Base-by-base conservation (phyloP, 1,140 invertebrate species). In the Pygmarrhopalites habei region DNA sequence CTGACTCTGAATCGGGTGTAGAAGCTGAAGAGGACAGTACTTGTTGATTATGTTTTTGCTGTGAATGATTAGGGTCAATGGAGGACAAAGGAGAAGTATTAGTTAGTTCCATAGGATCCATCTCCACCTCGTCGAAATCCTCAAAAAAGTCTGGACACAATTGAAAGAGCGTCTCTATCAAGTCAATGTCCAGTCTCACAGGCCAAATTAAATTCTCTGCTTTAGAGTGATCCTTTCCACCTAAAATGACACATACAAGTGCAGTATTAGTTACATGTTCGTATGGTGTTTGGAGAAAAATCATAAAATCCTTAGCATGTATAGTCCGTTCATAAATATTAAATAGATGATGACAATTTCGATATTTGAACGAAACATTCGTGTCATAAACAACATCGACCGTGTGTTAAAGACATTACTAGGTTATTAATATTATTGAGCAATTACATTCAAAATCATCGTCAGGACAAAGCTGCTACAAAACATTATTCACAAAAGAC, bases 61-160 rank as follows among this genome's bases (percentile, higher is more conserved):
- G 17, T 12, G 30, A 41, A 39, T 61, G 59, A 26, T 41, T 47
- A 23, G 23, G 49, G 28, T 61, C 59, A n/a, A 26, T n/a, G 59
- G 39, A 15, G 44, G 35, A 21, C n/a, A n/a, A n/a, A 51, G 30
- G 1, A 60, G 53, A 47, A 41, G 29, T 32, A 39, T n/a, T 43
- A 19, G 35, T 32, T 25, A 55, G 28, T 17, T 66, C 60, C 53
- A 55, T 59, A 47, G 59, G 56, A 53, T 67, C 65, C 65, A 67
- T 67, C 47, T 67, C 65, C 60, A 63, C 65, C 53, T 62, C 65
- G 56, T 67, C 57, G 60, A 67, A 63, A 58, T 64, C 57, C 28
- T 57, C 58, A 47, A 67, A 67, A 43, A 67, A 67, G 17, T 60
- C 52, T 21, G 66, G 66, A 57, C 47, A 60, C 57, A 67, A 58